Evolutionary conservation across 2,888 invertebrate species (phyloP).

Genomic region (Agrochola lota): DNA sequence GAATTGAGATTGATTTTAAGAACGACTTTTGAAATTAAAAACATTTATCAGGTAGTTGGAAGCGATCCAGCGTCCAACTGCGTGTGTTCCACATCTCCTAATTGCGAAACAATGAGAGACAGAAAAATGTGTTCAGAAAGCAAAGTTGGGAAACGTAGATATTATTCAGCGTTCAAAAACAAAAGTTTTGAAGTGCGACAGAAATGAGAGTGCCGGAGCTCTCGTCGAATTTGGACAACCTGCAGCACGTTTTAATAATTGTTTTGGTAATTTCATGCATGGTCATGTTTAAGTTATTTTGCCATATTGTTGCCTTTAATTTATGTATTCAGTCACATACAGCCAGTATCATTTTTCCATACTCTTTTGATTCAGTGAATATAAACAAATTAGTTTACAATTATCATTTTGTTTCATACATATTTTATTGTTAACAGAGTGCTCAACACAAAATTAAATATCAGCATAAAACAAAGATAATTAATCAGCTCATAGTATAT

Average conservation of each 20-base stretch:
- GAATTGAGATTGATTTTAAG: constrained; percentile 26
- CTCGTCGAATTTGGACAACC: constrained; percentile 20
- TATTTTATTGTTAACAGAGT: not conserved
- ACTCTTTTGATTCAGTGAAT: not conserved
- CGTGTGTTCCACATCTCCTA: constrained; percentile 29
- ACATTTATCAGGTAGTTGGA: constrained; percentile 43
- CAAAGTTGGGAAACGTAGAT: constrained; percentile 35
- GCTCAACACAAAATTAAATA: not conserved
- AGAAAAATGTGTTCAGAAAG: constrained; percentile 26
- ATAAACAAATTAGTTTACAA: not conserved
- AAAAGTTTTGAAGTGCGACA: constrained; percentile 37
- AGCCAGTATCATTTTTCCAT: not conserved
- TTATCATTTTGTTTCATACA: not conserved
- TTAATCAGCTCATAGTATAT: not conserved
- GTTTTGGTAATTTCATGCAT: constrained; percentile 27
- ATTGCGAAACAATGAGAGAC: constrained; percentile 42
- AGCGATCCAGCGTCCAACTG: constrained; percentile 19
- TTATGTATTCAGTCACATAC: too few relatives aligned
- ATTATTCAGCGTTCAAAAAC: constrained; percentile 25
- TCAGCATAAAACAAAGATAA: constrained; percentile 1
- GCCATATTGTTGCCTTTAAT: not conserved
- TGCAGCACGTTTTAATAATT: constrained; percentile 21
- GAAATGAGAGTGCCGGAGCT: constrained; percentile 22
- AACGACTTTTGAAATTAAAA: constrained; percentile 25
- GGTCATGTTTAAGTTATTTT: not conserved